A percentile compares a stretch with the other conserved stretches of the same genome.
phyloP scores from a whole-genome alignment of 1,140 invertebrate genomes.

The Leptinotarsa defecta region DNA sequence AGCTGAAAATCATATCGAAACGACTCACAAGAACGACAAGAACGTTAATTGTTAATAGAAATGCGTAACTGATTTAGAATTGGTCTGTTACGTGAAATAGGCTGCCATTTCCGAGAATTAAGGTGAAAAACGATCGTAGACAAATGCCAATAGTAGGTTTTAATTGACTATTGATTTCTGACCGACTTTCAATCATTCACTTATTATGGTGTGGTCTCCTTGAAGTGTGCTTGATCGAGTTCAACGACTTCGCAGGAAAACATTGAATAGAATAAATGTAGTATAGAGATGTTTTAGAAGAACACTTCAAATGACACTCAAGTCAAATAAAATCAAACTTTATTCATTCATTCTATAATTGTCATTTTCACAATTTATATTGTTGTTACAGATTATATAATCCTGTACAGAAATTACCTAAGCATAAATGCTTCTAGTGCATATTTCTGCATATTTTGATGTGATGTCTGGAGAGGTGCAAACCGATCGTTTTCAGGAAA shows the following conservation, averaged over 20 bases:
- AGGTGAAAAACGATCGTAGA: not conserved
- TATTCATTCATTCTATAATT: too few relatives aligned
- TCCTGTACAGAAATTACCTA: too few relatives aligned
- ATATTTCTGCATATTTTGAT: too few relatives aligned
- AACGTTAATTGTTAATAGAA: not conserved
- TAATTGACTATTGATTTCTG: conserved; percentile 4
- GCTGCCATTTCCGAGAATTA: not conserved
- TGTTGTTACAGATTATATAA: too few relatives aligned
- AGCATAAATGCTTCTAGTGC: too few relatives aligned
- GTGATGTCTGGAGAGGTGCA: too few relatives aligned
- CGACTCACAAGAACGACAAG: not conserved
- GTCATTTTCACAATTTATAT: too few relatives aligned
- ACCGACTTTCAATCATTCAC: conserved; percentile 2
- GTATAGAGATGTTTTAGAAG: not conserved
- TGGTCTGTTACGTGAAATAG: not conserved
- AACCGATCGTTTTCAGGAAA: too few relatives aligned
- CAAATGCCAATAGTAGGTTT: conserved; percentile 1
- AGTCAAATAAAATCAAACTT: too few relatives aligned
- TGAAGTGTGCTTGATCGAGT: conserved; percentile 11
- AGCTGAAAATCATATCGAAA: not conserved
- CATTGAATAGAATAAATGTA: not conserved
- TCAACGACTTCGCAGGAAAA: not conserved
- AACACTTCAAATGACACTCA: not conserved
- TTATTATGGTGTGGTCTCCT: not conserved
- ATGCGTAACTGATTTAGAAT: not conserved